phyloP scores from a whole-genome alignment of 2,888 invertebrate genomes.

The Drosophila falleni region DNA sequence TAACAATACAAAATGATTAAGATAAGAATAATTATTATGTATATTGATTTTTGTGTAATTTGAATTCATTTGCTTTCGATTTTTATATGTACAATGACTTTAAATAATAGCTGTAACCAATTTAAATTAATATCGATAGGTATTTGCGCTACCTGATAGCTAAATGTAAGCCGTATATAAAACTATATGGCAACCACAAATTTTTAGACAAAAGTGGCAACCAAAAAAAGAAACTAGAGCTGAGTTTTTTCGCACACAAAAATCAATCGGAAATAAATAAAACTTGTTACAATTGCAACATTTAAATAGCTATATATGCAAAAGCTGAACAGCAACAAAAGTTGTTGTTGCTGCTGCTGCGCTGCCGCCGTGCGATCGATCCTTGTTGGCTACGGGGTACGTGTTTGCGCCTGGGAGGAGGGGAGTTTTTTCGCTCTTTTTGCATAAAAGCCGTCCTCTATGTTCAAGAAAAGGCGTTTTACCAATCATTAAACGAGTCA shows the following conservation, averaged over 20 bases:
- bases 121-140: neutral
- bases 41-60: too few species aligned
- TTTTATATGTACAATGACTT: neutral
- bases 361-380: slow-evolving; percentile 73
- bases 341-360: slow-evolving; percentile 75
- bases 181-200: slow-evolving; percentile 36
- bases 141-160: slow-evolving; percentile 17
- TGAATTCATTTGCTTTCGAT: neutral
- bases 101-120: neutral
- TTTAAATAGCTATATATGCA: slow-evolving; percentile 61
- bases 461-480: slow-evolving; percentile 64
- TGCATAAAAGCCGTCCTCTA: slow-evolving; percentile 73
- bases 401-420: slow-evolving; percentile 55
- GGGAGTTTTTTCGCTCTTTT: slow-evolving; percentile 66
- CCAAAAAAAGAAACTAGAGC: slow-evolving; percentile 57
- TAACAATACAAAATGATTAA: too few species aligned
- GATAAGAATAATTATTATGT: too few species aligned
- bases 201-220: slow-evolving; percentile 54
- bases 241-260: slow-evolving; percentile 65
- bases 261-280: slow-evolving; percentile 67
- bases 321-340: slow-evolving; percentile 68
- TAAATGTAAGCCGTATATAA: slow-evolving; percentile 14
- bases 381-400: slow-evolving; percentile 72
- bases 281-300: slow-evolving; percentile 51
- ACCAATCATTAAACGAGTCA: slow-evolving; percentile 35